Conservation (phyloP, 1,140 invertebrate genomes). For the Drosophila busckii region DNA sequence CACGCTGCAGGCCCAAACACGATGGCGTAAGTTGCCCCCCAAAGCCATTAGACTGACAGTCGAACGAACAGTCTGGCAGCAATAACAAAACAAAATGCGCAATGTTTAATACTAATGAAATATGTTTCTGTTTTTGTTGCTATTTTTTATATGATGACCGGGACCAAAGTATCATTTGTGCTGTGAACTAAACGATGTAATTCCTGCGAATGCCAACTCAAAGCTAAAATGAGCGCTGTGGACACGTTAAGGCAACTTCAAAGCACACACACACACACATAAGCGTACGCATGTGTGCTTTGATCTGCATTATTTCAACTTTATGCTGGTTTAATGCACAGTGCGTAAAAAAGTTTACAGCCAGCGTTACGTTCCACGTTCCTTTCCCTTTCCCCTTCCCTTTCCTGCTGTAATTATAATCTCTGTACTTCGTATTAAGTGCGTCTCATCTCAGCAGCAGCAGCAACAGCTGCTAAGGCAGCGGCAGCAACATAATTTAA, state of each 20-base stretch:
- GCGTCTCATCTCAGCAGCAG: slow-evolving; percentile 15
- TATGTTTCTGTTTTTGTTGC: slow-evolving; percentile 11
- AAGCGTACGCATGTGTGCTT: slow-evolving; percentile 25
- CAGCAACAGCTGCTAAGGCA: slow-evolving; percentile 37
- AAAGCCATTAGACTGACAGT: slow-evolving; percentile 23
- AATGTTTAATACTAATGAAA: slow-evolving; percentile 70
- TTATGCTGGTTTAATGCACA: slow-evolving; percentile 35
- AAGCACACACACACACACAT: slow-evolving; percentile 38
- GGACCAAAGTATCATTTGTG: slow-evolving; percentile 70
- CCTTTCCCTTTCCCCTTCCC: no score
- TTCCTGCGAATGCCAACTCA: slow-evolving; percentile 70
- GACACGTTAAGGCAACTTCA: slow-evolving; percentile 48
- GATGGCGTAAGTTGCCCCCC: slow-evolving; percentile 59
- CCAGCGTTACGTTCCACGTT: no score
- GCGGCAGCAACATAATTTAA: slow-evolving; percentile 39
- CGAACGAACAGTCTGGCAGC: slow-evolving; percentile 42
- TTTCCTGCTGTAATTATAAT: slow-evolving; percentile 69
- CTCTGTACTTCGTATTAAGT: slow-evolving; percentile 54
- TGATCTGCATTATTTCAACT: slow-evolving; percentile 50
- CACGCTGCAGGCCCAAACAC: slow-evolving; percentile 59
- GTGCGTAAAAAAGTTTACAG: slow-evolving; percentile 43
- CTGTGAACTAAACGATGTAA: slow-evolving; percentile 64
- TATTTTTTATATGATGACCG: slow-evolving; percentile 6
- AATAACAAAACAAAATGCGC: slow-evolving; percentile 44
- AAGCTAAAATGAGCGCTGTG: slow-evolving; percentile 51